Percentiles rank a stretch among this genome's conserved stretches.
These are phyloP conservation scores for Lepus americanus DNA, from an alignment of 2,113 vertebrate species.

Conservation along the genomic window DNA sequence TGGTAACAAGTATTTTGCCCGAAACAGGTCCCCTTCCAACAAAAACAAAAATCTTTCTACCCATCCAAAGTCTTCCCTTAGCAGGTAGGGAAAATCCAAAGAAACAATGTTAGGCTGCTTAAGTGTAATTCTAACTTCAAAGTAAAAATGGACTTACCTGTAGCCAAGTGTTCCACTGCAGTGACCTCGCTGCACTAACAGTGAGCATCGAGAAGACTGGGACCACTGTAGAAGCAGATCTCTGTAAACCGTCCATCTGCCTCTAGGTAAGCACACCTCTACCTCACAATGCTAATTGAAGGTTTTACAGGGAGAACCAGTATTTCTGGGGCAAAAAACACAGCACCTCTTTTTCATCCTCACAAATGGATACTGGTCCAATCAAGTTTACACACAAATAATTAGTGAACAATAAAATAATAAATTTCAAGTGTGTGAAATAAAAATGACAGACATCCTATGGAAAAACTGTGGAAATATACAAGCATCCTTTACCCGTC, in stretches of 20 bases:
- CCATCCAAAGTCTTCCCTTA: neutral
- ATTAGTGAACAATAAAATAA: neutral
- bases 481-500: neutral
- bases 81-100: neutral
- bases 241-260: neutral
- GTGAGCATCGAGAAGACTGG: neutral
- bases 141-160: neutral
- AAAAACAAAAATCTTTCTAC: neutral
- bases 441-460: neutral
- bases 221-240: constrained; percentile 84
- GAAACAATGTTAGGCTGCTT: neutral
- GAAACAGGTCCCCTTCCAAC: neutral
- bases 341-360: too few species aligned
- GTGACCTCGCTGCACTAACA: neutral
- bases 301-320: neutral
- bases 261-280: neutral
- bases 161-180: neutral
- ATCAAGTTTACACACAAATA: neutral
- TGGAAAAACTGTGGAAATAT: neutral
- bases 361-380: neutral
- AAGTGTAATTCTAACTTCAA: neutral
- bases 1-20: neutral
- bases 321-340: neutral
- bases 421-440: neutral
- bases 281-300: neutral